Base-by-base conservation (phyloP, 2,888 invertebrate species). In the Euproctis similis region DNA sequence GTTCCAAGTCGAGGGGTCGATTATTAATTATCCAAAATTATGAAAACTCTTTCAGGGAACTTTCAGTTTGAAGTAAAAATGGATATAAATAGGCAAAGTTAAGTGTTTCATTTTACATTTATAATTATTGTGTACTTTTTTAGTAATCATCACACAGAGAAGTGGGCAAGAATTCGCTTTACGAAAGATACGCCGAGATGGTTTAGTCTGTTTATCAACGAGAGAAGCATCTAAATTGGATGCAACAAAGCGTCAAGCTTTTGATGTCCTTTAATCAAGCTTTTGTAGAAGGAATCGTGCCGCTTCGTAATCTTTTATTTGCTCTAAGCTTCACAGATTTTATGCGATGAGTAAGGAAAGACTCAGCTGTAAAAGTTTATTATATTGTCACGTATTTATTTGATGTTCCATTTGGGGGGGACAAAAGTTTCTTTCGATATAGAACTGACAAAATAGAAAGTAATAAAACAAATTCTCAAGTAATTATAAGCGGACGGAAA, bases 251-350 rank as follows among this genome's bases (percentile, higher is more conserved):
- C 39, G 32, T 38, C 27, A 37, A 24, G 28, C 32, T 36, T 53
- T 49, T 46, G 40, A 53, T 46, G 42, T 41, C 42, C 6, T 50
- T 42, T 49, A 46, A 53, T 53, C 53, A 50, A 53, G 46, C 40
- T 30, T 37, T 48, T 44, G 41, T 35, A 33, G 18, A 8, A 22
- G 16, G 33, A 28, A 34, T 30, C 36, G 27, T 25, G 42, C 34
- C 30, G 34, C 31, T 33, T 34, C 30, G 31, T 39, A 33, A 33
- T 44, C 33, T 51, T 42, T 43, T 48, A 40, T 52, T 32, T 39
- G 26, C 30, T 44, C 28, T 17, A 27, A 28, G 30, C 36, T 43
- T 50, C 26, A 32, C 36, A 34, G 36, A 38, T 50, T 38, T 42
- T 24, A 32, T 30, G 29, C 36, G 18, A 34, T 30, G 32, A 34